phyloP scores from a whole-genome alignment of 2,113 vertebrate species.

The Lipophrys pholis region DNA sequence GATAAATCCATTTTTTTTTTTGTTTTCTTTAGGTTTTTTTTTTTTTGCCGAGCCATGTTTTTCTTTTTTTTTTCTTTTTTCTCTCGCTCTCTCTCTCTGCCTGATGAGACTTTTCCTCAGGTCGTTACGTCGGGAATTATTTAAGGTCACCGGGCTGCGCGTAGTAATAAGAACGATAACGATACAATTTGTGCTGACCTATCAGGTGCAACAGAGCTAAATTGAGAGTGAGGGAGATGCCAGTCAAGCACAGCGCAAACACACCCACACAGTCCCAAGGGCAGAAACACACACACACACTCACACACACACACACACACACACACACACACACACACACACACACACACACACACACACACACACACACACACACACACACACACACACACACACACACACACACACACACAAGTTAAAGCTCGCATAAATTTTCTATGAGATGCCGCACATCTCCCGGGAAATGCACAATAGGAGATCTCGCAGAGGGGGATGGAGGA shows the following conservation, averaged over 20 bases:
- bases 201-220: background rate
- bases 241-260: slow-evolving; percentile 4
- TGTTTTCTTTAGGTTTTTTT: too few relatives aligned
- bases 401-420: background rate
- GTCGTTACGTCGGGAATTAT: background rate
- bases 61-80: background rate
- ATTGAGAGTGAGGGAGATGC: slow-evolving; percentile 2
- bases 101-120: slow-evolving; percentile 1
- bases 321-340: too few relatives aligned
- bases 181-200: slow-evolving; percentile 6
- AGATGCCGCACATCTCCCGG: background rate
- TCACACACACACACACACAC: too few relatives aligned
- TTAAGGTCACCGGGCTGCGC: slow-evolving; percentile 5
- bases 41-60: too few relatives aligned
- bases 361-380: too few relatives aligned
- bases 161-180: slow-evolving; percentile 9
- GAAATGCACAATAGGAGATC: background rate
- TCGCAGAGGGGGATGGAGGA: background rate
- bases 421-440: slow-evolving; percentile 6
- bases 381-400: background rate
- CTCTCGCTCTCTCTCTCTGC: background rate
- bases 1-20: too few relatives aligned
- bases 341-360: too few relatives aligned
- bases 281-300: background rate
- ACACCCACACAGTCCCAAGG: slow-evolving; percentile 5